These are phyloP conservation scores for Steatocranus sp. DNA, from an alignment of 2,797 vertebrate genomes.

Conservation along the genomic window DNA sequence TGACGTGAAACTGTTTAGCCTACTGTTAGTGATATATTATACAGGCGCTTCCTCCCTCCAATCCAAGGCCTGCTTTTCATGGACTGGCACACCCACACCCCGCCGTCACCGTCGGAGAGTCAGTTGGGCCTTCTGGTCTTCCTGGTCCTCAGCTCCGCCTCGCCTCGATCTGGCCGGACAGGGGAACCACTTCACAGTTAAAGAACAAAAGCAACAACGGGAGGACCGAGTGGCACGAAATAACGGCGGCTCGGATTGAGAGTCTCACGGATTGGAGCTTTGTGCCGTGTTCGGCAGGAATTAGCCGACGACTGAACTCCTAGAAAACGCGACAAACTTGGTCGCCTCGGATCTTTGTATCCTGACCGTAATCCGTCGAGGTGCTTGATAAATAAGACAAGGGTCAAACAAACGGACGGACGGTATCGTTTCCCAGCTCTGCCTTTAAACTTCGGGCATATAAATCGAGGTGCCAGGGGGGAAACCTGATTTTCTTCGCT, in stretches of 20 bases:
- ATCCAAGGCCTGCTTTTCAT: slow-evolving; percentile 49
- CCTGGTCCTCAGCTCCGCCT: slow-evolving; percentile 78
- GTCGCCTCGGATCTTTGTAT: slow-evolving; percentile 57
- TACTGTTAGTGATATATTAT: slow-evolving; percentile 25
- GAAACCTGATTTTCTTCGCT: not conserved
- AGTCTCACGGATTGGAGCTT: slow-evolving; percentile 11
- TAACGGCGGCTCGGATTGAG: slow-evolving; percentile 24
- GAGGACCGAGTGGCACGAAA: slow-evolving; percentile 41
- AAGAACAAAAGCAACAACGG: slow-evolving; percentile 80
- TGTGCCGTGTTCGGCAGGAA: not conserved
- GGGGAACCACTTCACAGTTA: slow-evolving; percentile 76
- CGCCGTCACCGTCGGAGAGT: slow-evolving; percentile 66
- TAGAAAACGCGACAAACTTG: slow-evolving; percentile 60
- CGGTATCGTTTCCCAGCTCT: slow-evolving; percentile 63
- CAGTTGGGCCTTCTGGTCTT: slow-evolving; percentile 73
- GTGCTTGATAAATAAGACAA: slow-evolving; percentile 63
- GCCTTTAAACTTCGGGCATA: slow-evolving; percentile 53
- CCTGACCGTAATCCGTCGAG: slow-evolving; percentile 63
- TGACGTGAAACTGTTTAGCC: slow-evolving; percentile 23
- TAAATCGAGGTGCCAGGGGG: not conserved
- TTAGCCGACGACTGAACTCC: slow-evolving; percentile 41
- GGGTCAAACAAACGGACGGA: slow-evolving; percentile 65
- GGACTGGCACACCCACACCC: slow-evolving; percentile 69
- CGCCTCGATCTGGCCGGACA: slow-evolving; percentile 78
- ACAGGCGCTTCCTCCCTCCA: slow-evolving; percentile 62